phyloP scores from a whole-genome alignment of 1,140 invertebrate genomes.

The Drosophila elegans region DNA sequence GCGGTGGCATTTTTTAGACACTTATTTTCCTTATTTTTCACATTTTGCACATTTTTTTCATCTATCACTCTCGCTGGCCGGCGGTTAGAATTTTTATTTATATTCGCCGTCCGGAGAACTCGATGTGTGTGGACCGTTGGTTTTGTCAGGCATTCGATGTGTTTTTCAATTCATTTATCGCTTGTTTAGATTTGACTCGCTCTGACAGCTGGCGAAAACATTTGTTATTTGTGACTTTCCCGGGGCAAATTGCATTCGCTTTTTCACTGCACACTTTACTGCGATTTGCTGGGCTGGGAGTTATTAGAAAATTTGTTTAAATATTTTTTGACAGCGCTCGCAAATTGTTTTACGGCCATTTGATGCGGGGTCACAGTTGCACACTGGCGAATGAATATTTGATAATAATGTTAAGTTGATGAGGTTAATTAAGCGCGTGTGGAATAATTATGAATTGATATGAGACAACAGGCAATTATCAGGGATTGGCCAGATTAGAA shows the following conservation, averaged over 20 bases:
- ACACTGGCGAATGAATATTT: constrained; percentile 44
- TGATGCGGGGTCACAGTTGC: constrained; percentile 12
- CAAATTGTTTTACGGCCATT: constrained; percentile 38
- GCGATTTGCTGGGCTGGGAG: constrained; percentile 20
- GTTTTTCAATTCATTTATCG: constrained; percentile 39
- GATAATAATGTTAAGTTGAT: constrained; percentile 42
- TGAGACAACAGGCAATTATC: constrained; percentile 36
- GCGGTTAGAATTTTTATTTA: constrained; percentile 65
- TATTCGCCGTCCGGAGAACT: constrained; percentile 27
- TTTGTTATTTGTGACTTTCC: constrained; percentile 43
- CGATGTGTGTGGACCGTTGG: constrained; percentile 11
- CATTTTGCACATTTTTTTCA: constrained; percentile 18
- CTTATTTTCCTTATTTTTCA: constrained; percentile 17
- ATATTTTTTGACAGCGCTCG: constrained; percentile 62
- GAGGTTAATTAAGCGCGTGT: constrained; percentile 38
- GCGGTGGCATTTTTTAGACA: constrained; percentile 48
- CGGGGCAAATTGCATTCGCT: constrained; percentile 21
- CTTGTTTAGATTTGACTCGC: constrained; percentile 48
- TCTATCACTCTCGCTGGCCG: constrained; percentile 53
- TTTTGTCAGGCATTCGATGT: constrained; percentile 56
- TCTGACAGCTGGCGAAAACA: constrained; percentile 57
- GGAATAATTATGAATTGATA: constrained; percentile 41
- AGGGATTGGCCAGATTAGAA: constrained; percentile 38
- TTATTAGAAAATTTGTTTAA: constrained; percentile 60
- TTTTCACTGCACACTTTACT: constrained; percentile 28